Evolutionary conservation across 2,113 vertebrate genomes (phyloP), one percentile per base, ranked within the genome.

Genomic region (Tretioscincus oriximinensis): DNA sequence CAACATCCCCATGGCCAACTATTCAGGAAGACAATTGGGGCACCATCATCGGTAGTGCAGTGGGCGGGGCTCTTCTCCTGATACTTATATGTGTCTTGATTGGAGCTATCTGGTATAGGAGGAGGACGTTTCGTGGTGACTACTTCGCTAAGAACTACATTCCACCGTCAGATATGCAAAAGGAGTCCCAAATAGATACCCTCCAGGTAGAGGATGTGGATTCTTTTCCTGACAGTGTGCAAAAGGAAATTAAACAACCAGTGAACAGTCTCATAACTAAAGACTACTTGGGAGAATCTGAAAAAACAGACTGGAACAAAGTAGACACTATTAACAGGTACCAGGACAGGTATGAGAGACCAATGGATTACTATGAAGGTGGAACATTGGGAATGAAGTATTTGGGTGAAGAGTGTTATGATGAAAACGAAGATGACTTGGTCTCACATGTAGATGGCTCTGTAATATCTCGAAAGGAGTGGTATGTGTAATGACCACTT

Each of bases 91-190:
- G 97, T 93, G 91, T 97, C 77, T 89, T 98, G 77, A 96, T 93
- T 70, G 96, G 95, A 84, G 88, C 90, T 76, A 94, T 96, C 91
- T 98, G 91, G 94, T 97, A 97, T 95, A 96, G 96, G 88, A 96
- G 97, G 79, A 93, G 97, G 88, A 99, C 97, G 84, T 99, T 99
- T 92, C 95, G 98, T 58, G 98, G 98, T 41, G 97, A 99, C 95
- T 99, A 99, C 93, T 99, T 99, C 95, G 98, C 98, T 91, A 99
- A 99, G 91, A 99, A 97, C 95, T 99, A 99, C 95, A 95, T 98
- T 94, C 97, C 97, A 81, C 97, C 97, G 0, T 97, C 97, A 24
- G 98, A 99, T 94, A 98, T 99, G 97, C 98, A 99, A 76, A 99
- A 98, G 94, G 98, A 99, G 90, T 97, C 98, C 45, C 98, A 98